Percentiles rank a stretch among this genome's conserved stretches.
Evolutionary conservation across 1,140 invertebrate species (phyloP).

Genomic region (Phymastichus coffea): DNA sequence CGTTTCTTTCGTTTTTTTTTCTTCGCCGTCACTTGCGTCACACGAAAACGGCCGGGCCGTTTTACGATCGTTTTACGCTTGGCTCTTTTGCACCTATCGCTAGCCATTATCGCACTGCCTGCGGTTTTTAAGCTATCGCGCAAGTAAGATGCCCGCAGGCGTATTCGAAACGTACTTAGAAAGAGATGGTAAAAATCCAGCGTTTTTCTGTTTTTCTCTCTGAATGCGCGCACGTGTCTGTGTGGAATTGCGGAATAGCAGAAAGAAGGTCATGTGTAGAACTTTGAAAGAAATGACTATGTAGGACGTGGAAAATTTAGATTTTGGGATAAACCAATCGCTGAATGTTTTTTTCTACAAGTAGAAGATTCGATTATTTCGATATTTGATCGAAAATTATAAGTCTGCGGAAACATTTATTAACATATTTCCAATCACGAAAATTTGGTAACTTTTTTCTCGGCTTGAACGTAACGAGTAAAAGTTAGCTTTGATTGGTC

Average conservation of each 20-base stretch:
- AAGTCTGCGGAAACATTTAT: no score
- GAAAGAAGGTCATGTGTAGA: neutral
- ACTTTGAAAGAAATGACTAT: neutral
- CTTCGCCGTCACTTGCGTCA: neutral
- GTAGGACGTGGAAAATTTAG: neutral
- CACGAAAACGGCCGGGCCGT: constrained; percentile 17
- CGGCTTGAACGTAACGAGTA: no score
- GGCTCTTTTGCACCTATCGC: constrained; percentile 41
- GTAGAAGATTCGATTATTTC: neutral
- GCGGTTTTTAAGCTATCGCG: constrained; percentile 45
- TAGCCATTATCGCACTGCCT: constrained; percentile 46
- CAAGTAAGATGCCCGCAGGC: constrained; percentile 17
- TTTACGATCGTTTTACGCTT: constrained; percentile 33
- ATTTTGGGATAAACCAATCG: no score
- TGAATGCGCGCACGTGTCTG: neutral
- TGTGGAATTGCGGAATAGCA: neutral
- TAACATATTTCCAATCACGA: no score
- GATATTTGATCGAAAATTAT: neutral
- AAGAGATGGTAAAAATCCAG: neutral
- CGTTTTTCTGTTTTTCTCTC: neutral
- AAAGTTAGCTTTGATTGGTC: constrained; percentile 15
- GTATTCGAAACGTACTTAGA: neutral
- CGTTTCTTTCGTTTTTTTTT: neutral
- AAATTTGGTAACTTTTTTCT: constrained; percentile 19
- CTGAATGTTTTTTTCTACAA: neutral